Evolutionary conservation across 2,888 invertebrate genomes (phyloP), one percentile per base, ranked within the genome.

Genomic region (Elysia crispata): DNA sequence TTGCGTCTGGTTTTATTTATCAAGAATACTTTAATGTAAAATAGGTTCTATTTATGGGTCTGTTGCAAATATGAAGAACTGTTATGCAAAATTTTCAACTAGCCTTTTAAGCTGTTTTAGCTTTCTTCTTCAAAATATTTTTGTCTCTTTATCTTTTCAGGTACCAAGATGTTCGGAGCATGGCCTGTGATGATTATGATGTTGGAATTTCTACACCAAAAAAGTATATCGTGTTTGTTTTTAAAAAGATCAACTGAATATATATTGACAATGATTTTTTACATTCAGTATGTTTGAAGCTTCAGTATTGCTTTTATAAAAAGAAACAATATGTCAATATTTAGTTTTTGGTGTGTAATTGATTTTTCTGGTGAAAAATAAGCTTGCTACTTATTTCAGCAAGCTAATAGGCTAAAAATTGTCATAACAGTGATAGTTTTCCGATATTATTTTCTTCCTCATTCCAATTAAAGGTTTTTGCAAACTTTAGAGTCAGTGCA

Each of bases 171-270:
- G 94, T 98, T 0, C 93, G 97, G 64, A 94, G 95, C 0, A 92
- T 96, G 85, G 95, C 97, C 0, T 95, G 96, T 6, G 95, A 95
- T 79, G 95, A 96, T 85, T 95, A 94, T 88, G 94, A 95, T 85
- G 95, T 98, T 0, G 95, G 95, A 70, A 95, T 98, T 0, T 94
- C 93, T 73, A 91, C 94, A 81, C 95, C 96, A 0, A 93, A 94
- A 81, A 94, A 95, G 95, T 95, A 93, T 93, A 93, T 92, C 66
- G 41, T 41, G 41, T 20, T 20, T 60, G 60, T 60, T 60, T 60
- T 60, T 60, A 23, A 20, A 60, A 3, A 20, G 15, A 60, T 60
- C 60, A 41, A 41, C 41, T 41, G 3, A 41, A 41, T 41, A 41
- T 11, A 20, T 11, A 25, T 25, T 30, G 31, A 30, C 20, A 25